Evolutionary conservation across 1,140 invertebrate species (phyloP).

Genomic region (Octopus sinensis): DNA sequence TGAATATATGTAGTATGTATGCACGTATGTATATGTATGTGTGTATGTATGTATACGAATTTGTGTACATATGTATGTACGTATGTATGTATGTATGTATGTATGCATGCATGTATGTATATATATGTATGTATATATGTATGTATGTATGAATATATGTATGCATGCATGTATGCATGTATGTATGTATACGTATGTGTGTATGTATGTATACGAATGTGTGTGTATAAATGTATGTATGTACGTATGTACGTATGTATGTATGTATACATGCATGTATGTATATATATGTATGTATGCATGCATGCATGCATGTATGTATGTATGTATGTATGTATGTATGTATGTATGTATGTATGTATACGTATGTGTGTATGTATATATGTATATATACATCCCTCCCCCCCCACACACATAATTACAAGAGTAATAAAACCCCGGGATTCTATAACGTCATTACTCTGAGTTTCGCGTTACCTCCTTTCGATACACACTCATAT

Average conservation of each 20-base stretch:
- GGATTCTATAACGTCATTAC: no score
- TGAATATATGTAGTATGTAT: no score
- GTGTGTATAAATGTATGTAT: neutral
- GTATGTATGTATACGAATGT: neutral
- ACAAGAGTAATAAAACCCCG: no score
- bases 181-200: neutral
- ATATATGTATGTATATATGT: neutral
- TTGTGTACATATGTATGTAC: neutral
- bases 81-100: neutral
- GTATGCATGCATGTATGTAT: neutral
- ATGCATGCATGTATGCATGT: neutral
- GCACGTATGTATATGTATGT: constrained; percentile 17
- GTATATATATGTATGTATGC: constrained; percentile 12
- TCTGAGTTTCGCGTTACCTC: no score
- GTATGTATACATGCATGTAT: constrained; percentile 15
- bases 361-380: constrained; percentile 19
- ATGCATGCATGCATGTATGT: neutral
- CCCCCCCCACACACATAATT: no score
- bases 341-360: constrained; percentile 20
- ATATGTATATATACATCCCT: neutral
- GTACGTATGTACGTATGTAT: constrained; percentile 12
- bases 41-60: neutral
- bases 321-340: neutral
- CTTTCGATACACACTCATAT: no score
- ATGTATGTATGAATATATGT: neutral